A percentile compares a stretch with the other conserved stretches of the same genome.
Conservation (phyloP, 2,797 vertebrate genomes). For the Enteromius thamalakanensis region DNA sequence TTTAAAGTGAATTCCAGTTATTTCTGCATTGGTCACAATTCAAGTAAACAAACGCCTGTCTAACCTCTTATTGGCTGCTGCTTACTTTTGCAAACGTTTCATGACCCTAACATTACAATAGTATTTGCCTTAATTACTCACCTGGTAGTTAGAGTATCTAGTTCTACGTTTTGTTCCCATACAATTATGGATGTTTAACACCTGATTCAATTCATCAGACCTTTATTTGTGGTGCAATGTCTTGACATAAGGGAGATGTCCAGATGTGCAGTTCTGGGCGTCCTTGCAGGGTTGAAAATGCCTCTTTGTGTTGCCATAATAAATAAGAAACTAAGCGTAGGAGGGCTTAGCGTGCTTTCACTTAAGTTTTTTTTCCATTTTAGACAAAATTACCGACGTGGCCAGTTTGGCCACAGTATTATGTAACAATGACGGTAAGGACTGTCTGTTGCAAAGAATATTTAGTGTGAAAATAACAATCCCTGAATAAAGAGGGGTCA, state of each 20-base stretch:
- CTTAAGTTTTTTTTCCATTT: not conserved
- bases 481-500: not conserved
- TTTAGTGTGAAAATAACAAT: not conserved
- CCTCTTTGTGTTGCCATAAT: not conserved
- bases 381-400: not conserved
- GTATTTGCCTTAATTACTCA: not conserved
- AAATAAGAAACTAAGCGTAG: not conserved
- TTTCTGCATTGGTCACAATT: constrained; percentile 1
- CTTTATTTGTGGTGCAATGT: not conserved
- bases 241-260: not conserved
- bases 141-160: not conserved
- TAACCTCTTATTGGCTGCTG: not conserved
- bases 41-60: not conserved
- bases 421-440: not conserved
- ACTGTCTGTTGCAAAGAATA: not conserved
- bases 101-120: not conserved
- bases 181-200: not conserved
- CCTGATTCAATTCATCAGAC: not conserved
- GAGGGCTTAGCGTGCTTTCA: not conserved
- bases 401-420: not conserved
- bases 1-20: not conserved
- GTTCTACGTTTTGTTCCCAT: not conserved
- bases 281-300: not conserved
- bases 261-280: not conserved
- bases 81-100: not conserved